A percentile compares a stretch with the other conserved stretches of the same genome.
Evolutionary conservation across 2,888 invertebrate genomes (phyloP).

Genomic region (Magallana nippona): DNA sequence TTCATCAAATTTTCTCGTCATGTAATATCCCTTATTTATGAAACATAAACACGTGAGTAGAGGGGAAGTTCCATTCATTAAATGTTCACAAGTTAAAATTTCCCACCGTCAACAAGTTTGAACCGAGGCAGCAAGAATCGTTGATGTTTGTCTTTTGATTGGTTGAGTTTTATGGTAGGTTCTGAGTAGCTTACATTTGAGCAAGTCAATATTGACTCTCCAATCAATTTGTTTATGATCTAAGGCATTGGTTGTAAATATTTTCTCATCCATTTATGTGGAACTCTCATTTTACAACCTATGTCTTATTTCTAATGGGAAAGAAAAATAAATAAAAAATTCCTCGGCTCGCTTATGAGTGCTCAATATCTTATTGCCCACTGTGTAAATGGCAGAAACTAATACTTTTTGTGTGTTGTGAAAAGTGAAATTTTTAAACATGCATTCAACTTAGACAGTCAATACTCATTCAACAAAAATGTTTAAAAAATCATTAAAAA

Average conservation of each 20-base stretch:
- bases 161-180: constrained; percentile 23
- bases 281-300: not conserved
- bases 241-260: constrained; percentile 12
- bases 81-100: constrained; percentile 18
- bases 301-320: not conserved
- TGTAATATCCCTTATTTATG: not conserved
- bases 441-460: not conserved
- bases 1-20: not conserved
- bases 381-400: too few relatives aligned
- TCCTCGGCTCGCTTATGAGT: constrained; percentile 3
- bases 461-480: not conserved
- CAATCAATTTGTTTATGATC: constrained; percentile 29
- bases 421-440: too few relatives aligned
- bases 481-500: not conserved
- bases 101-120: constrained; percentile 27
- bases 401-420: too few relatives aligned
- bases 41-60: constrained; percentile 12
- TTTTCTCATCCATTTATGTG: constrained; percentile 20
- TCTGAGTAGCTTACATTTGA: constrained; percentile 20
- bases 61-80: not conserved
- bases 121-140: not conserved
- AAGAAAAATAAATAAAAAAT: constrained; percentile 13
- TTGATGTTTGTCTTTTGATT: constrained; percentile 21
- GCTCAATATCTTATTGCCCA: not conserved
- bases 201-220: constrained; percentile 28